Evolutionary conservation across 2,797 vertebrate genomes (phyloP).

Genomic region (Pangasius macronema): DNA sequence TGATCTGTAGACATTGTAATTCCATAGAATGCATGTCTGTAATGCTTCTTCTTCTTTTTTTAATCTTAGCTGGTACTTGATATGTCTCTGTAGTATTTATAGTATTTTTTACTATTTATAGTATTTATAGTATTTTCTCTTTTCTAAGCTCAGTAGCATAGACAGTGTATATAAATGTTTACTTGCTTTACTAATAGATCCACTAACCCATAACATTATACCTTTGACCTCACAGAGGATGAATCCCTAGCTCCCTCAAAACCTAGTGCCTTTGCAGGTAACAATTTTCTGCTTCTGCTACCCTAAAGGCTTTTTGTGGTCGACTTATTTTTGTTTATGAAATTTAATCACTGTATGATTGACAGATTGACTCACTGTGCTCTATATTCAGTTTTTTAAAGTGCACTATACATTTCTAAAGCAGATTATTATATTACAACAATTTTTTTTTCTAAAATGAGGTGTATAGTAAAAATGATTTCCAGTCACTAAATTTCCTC

Average conservation of each 20-base stretch:
- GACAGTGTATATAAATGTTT: not conserved
- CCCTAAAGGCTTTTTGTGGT: not conserved
- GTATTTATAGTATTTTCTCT: not conserved
- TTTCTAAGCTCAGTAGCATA: not conserved
- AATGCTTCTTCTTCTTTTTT: conserved; percentile 10
- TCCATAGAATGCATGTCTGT: not conserved
- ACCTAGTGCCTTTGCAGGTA: conserved; percentile 81
- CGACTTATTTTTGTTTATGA: conserved; percentile 10
- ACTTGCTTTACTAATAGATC: conserved; percentile 46
- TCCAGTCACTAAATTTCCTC: no score
- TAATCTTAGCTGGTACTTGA: not conserved
- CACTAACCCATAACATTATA: conserved; percentile 83
- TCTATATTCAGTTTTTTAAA: not conserved
- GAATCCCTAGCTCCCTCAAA: conserved; percentile 83
- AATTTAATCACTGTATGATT: not conserved
- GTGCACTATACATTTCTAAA: not conserved
- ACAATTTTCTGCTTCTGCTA: conserved; percentile 52
- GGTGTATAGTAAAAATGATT: no score
- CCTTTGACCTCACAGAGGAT: conserved; percentile 84
- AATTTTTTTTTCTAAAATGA: no score
- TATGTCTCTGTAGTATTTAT: not conserved
- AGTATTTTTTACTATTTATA: not conserved
- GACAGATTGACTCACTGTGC: not conserved
- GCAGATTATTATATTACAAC: no score
- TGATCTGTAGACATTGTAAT: not conserved